These are phyloP conservation scores for Halocynthia roretzi DNA, from an alignment of 23 tunicate species.

Conservation along the genomic window DNA sequence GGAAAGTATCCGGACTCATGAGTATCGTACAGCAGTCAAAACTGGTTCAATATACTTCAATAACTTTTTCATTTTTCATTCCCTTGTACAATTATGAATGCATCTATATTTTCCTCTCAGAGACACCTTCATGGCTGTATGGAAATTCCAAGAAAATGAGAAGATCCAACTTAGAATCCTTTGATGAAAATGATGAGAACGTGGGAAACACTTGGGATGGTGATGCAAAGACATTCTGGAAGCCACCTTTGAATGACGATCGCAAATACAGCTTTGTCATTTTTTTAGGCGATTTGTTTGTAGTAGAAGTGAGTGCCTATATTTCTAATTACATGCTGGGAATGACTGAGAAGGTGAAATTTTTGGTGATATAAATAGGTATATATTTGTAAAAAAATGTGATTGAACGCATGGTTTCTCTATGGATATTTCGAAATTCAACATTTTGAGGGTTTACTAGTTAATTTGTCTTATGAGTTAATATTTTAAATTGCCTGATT, in stretches of 20 bases:
- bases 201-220: conserved; percentile 53
- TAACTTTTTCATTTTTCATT: no score
- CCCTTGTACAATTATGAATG: no score
- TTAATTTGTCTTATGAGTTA: neutral
- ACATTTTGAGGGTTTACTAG: neutral
- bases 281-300: conserved; percentile 34
- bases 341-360: no score
- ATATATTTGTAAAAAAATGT: no score
- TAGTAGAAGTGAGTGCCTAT: conserved; percentile 36
- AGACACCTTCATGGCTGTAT: neutral
- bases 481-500: neutral
- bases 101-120: neutral
- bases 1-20: conserved; percentile 14
- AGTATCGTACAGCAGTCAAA: conserved; percentile 16
- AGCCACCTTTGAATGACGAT: conserved; percentile 9
- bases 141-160: neutral
- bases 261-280: conserved; percentile 24
- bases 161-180: neutral
- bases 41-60: conserved; percentile 7
- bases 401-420: no score
- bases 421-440: no score
- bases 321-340: no score
- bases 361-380: no score
- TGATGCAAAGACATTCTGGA: conserved; percentile 25
- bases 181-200: neutral